Evolutionary conservation across 2,888 invertebrate species (phyloP), one percentile per base, ranked within the genome.

Genomic region (Arge pagana): DNA sequence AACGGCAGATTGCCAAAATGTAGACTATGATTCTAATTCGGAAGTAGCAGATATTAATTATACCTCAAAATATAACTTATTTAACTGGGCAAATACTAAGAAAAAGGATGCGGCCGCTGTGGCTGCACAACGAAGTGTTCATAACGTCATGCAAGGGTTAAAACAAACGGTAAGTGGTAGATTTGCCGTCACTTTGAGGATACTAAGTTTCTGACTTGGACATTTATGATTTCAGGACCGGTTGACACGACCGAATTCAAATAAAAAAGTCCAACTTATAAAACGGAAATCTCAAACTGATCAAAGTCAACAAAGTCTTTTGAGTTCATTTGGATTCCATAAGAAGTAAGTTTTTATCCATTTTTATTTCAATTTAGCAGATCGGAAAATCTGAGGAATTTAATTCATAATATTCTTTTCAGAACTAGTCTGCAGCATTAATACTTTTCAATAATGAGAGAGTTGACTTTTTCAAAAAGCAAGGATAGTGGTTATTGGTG

Each of bases 311-410:
- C 86, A 85, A 45, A 83, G 83, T 23, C 78, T 85, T 60, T 68
- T 87, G n/a, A 83, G 82, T 71, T 85, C 80, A 77, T 87, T 84
- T 71, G 86, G 85, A 16, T 87, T 86, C 65, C 80, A 85, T 64
- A 85, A 82, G 67, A 82, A 82, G 81, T 84, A 74, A 68, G 76
- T 74, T n/a, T 26, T 26, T 8, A 26, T 26, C n/a, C 28, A 26
- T n/a, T 26, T 26, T 26, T 3, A 10, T 26, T 26, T n/a, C 8
- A 26, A 26, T n/a, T 8, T 3, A 26, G 8, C 28, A 28, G 10
- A 4, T 39, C 11, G 24, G 23, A 23, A 42, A 28, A 3, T 30
- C 18, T 1, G 18, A 13, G 23, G 7, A 8, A 11, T 26, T 18
- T 16, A 55, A 8, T 16, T n/a, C 33, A 3, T 10, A 7, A 26